A percentile compares a stretch with the other conserved stretches of the same genome.
Conservation (phyloP, 2,113 vertebrate species). For the Cavia porcellus region DNA sequence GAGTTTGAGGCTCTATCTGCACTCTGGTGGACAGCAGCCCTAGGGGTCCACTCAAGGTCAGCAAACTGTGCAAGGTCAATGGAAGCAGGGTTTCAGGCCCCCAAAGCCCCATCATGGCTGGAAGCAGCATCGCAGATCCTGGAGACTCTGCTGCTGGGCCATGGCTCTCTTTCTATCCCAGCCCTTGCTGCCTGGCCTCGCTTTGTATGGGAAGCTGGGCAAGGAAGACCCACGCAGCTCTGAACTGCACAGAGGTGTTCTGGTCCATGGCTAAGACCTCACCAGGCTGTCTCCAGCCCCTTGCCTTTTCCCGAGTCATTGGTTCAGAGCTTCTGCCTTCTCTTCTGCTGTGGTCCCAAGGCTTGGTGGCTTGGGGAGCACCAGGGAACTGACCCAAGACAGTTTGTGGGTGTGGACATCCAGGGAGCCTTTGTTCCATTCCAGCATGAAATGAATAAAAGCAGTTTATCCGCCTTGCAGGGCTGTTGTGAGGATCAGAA, state of each 20-base stretch:
- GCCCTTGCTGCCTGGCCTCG: background rate
- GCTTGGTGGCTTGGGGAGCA: background rate
- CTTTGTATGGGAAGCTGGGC: background rate
- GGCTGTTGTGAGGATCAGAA: background rate
- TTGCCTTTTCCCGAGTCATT: background rate
- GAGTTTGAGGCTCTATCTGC: background rate
- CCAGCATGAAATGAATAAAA: conserved; percentile 25
- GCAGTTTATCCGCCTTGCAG: background rate
- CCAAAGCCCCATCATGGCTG: background rate
- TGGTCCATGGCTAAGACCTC: background rate
- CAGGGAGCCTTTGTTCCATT: background rate
- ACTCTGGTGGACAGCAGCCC: background rate
- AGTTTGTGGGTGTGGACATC: background rate
- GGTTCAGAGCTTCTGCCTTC: background rate
- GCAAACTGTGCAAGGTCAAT: background rate
- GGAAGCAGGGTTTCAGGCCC: background rate
- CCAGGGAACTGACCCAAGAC: background rate
- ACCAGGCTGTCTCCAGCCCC: background rate
- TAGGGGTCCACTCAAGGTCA: background rate
- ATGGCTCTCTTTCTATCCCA: background rate
- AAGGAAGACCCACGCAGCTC: background rate
- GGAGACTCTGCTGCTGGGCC: rapidly evolving
- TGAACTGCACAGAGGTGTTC: background rate
- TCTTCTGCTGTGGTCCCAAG: background rate
- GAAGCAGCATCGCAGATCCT: no score